phyloP scores from a whole-genome alignment of 1,140 invertebrate genomes.

The Bombyx mandarina region DNA sequence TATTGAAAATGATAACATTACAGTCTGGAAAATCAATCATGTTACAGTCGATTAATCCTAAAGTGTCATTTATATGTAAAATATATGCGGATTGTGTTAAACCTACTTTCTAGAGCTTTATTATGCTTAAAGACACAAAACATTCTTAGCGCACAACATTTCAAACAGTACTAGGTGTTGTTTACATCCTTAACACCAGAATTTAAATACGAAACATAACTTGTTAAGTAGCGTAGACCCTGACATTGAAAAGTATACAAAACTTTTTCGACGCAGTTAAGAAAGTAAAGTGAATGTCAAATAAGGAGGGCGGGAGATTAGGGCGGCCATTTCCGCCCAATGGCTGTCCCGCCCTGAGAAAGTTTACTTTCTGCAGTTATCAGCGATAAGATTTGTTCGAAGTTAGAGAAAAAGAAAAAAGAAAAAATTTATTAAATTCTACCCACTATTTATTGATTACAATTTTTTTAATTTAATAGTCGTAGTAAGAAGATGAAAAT shows the following conservation, averaged over 20 bases:
- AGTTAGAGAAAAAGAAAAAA: not conserved
- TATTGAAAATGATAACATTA: too few species aligned
- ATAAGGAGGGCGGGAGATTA: conserved; percentile 48
- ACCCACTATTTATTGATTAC: not conserved
- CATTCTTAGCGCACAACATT: too few species aligned
- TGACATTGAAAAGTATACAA: conserved; percentile 49
- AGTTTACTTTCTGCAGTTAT: conserved; percentile 26
- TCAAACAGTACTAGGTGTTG: too few species aligned
- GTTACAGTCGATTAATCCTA: too few species aligned
- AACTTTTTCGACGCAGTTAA: conserved; percentile 59
- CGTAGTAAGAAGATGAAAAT: not conserved
- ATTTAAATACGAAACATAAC: conserved; percentile 8
- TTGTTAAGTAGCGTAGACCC: conserved; percentile 35
- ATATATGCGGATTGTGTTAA: too few species aligned
- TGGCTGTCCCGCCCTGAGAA: conserved; percentile 46
- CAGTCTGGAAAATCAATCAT: too few species aligned
- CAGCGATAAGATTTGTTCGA: conserved; percentile 5
- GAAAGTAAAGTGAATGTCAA: conserved; percentile 58
- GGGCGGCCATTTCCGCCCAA: conserved; percentile 42
- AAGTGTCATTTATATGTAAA: too few species aligned
- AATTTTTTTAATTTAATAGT: not conserved
- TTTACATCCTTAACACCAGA: too few species aligned
- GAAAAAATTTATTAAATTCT: too few species aligned
- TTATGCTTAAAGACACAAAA: too few species aligned
- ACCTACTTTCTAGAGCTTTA: too few species aligned